Base-by-base conservation (phyloP, 2,113 vertebrate species). In the Nansenia antarctica region DNA sequence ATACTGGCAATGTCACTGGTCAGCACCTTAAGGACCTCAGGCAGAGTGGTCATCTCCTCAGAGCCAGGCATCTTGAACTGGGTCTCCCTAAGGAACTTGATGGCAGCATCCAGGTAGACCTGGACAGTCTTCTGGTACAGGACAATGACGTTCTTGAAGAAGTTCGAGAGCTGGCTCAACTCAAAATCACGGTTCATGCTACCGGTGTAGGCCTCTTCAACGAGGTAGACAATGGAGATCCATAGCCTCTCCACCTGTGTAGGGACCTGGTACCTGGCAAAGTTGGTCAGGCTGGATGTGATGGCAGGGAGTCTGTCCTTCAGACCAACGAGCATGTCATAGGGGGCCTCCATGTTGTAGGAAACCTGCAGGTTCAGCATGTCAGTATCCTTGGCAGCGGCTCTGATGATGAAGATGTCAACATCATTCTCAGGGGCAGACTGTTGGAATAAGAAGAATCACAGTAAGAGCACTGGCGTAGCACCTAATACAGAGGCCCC, bases 21-120 rank as follows among this genome's bases (percentile, higher is more conserved):
- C 68, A 89, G 57, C 75, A 83, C 80, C 1, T 81, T 49, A 34
- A 83, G 88, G 58, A 95, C 86, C 73, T 96, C 90, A 76, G 92
- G 91, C 29, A 88, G 77, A 26, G 93, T 95, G 58, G 88, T 92
- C 26, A 73, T 80, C 27, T 85, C 68, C 3, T 83, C 72, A 54
- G 90, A 81, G 1, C 93, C 93, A 64, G 93, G 93, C 12, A 97
- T 55, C 62, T 88, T 90, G 74, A 96, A 91, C 74, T 78, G 89
- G 53, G 90, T 93, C 58, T 86, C 88, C 58, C 87, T 94, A 65
- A 97, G 70, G 74, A 94, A 86, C 66, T 89, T 86, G 42, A 93
- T 80, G 29, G 84, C 70, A 22, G 91, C 89, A 72, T 95, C 90
- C 79, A 94, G 82, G 3, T 94, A 35, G 1, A 34, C 74, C 42